Evolutionary conservation across 2,797 vertebrate genomes (phyloP).

Genomic region (Muscicapa striata): DNA sequence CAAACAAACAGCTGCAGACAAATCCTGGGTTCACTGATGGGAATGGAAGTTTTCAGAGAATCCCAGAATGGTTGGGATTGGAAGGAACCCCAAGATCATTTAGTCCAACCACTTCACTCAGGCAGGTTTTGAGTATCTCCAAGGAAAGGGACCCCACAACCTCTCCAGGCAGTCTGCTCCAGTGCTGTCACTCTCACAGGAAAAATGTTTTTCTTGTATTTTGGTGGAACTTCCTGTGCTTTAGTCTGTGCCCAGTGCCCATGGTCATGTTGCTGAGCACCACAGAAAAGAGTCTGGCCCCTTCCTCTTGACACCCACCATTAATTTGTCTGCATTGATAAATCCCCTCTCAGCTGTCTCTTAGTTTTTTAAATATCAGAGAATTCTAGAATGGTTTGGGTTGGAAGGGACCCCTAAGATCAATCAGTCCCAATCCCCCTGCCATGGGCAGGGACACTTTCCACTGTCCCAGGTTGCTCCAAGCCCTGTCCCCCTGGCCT

Average conservation of each 20-base stretch:
- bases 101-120: background rate
- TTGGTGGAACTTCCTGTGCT: fast-evolving
- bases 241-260: background rate
- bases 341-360: background rate
- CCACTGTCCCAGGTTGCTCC: fast-evolving
- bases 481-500: fast-evolving
- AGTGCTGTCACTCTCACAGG: background rate
- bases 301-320: background rate
- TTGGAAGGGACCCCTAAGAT: background rate
- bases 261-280: background rate
- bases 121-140: background rate
- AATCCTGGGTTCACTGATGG: background rate
- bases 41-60: background rate
- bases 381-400: background rate
- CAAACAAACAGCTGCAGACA: background rate
- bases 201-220: background rate
- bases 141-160: background rate
- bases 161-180: background rate
- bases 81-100: background rate
- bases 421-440: fast-evolving
- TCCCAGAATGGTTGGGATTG: background rate
- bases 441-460: background rate
- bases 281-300: background rate
- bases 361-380: background rate
- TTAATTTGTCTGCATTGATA: background rate